Evolutionary conservation across 2,888 invertebrate genomes (phyloP).

Genomic region (Chrysolina americana): DNA sequence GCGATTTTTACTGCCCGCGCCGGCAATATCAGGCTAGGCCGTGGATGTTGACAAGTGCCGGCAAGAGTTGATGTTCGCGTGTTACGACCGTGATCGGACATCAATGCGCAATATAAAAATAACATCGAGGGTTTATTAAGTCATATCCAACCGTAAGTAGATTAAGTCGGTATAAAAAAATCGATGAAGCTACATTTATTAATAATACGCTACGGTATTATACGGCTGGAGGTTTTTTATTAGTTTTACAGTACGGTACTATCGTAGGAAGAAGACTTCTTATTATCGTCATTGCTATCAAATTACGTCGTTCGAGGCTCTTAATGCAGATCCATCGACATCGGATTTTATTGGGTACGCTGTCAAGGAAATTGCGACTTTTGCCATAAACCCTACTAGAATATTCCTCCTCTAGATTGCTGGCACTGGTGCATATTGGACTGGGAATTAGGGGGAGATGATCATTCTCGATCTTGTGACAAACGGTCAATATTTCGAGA

Average conservation of each 20-base stretch:
- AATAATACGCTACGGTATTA: slow-evolving; percentile 57
- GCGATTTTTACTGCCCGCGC: slow-evolving; percentile 55
- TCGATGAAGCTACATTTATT: slow-evolving; percentile 39
- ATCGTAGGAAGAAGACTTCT: slow-evolving; percentile 44
- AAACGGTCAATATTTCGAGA: too few relatives aligned
- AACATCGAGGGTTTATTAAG: slow-evolving; percentile 62
- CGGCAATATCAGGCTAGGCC: slow-evolving; percentile 51
- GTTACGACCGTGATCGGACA: slow-evolving; percentile 57
- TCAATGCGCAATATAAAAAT: slow-evolving; percentile 61
- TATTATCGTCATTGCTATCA: slow-evolving; percentile 34
- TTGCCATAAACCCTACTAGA: slow-evolving; percentile 45
- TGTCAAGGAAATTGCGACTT: slow-evolving; percentile 45
- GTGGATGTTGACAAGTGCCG: slow-evolving; percentile 60
- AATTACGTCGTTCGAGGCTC: slow-evolving; percentile 43
- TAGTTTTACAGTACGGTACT: slow-evolving; percentile 49
- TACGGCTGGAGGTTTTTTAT: slow-evolving; percentile 52
- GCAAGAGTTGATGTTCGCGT: slow-evolving; percentile 53
- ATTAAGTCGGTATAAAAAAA: slow-evolving; percentile 44
- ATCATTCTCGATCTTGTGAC: background rate
- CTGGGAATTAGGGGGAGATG: background rate
- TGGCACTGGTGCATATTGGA: slow-evolving; percentile 20
- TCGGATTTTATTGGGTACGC: slow-evolving; percentile 50
- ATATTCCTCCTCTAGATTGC: slow-evolving; percentile 30
- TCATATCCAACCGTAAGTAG: slow-evolving; percentile 60
- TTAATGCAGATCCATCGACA: slow-evolving; percentile 51